Evolutionary conservation across 2,888 invertebrate genomes (phyloP).

Genomic region (Brachynemurus nebulosus): DNA sequence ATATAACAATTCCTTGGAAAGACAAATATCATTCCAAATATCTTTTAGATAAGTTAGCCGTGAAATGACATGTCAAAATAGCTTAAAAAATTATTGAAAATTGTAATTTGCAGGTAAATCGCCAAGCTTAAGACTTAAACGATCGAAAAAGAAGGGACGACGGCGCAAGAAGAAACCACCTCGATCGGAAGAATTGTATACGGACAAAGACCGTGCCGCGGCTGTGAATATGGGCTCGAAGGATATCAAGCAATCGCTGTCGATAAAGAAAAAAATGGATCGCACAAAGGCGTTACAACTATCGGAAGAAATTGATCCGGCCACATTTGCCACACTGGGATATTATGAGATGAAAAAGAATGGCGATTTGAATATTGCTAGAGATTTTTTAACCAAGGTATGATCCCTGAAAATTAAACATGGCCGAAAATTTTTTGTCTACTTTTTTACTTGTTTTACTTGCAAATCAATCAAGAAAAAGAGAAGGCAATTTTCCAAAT

Average conservation of each 20-base stretch:
- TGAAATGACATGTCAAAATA: too few species aligned
- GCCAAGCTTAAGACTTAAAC: background rate
- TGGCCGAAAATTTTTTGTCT: too few species aligned
- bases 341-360: conserved; percentile 56
- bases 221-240: conserved; percentile 77
- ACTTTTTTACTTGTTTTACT: too few species aligned
- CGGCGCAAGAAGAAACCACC: conserved; percentile 31
- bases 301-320: conserved; percentile 66
- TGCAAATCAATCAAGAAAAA: too few species aligned
- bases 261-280: conserved; percentile 65
- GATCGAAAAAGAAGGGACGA: conserved; percentile 16
- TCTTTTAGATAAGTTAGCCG: too few species aligned
- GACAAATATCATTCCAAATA: too few species aligned
- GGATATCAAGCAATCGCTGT: conserved; percentile 75
- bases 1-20: too few species aligned
- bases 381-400: conserved; percentile 70
- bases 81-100: too few species aligned
- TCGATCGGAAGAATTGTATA: conserved; percentile 61
- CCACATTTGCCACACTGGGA: conserved; percentile 60
- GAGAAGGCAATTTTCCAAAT: too few species aligned
- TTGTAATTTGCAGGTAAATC: too few species aligned
- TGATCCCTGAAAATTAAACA: background rate
- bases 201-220: conserved; percentile 82
- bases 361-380: conserved; percentile 56
- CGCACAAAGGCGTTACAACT: conserved; percentile 55